Evolutionary conservation across 1,140 invertebrate genomes (phyloP).

Genomic region (Drosophila santomea): DNA sequence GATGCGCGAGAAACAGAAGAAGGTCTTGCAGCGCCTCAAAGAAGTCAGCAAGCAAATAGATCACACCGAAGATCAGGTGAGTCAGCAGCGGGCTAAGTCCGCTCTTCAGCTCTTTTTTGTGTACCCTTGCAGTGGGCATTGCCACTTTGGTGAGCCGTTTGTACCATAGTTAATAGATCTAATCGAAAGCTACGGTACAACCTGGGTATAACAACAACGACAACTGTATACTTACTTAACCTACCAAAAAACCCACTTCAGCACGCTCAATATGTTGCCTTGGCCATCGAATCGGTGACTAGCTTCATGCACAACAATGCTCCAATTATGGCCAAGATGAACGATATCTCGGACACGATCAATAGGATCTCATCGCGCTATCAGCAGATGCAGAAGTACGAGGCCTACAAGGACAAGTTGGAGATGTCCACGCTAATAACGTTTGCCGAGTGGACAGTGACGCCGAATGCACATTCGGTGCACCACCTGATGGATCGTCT

Average conservation of each 20-base stretch:
- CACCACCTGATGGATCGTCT: constrained; percentile 88
- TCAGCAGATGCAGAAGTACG: constrained; percentile 86
- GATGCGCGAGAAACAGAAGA: constrained; percentile 86
- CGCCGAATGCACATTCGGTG: constrained; percentile 87
- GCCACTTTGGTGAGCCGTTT: neutral
- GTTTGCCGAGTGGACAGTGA: constrained; percentile 89
- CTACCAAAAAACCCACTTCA: constrained; percentile 32
- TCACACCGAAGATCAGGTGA: constrained; percentile 73
- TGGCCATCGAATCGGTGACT: constrained; percentile 78
- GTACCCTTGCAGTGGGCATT: neutral
- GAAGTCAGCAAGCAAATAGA: constrained; percentile 85
- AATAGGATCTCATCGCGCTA: constrained; percentile 87
- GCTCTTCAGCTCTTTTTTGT: neutral
- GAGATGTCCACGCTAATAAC: constrained; percentile 88
- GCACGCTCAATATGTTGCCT: constrained; percentile 70
- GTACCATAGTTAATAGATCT: neutral
- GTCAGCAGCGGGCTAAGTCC: neutral
- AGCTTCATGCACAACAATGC: constrained; percentile 75
- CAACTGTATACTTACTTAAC: neutral
- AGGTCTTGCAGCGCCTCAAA: constrained; percentile 85
- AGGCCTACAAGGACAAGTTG: constrained; percentile 85
- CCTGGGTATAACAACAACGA: neutral
- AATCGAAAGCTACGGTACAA: no score
- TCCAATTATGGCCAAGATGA: constrained; percentile 86
- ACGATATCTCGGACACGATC: constrained; percentile 87